phyloP scores from a whole-genome alignment of 2,797 vertebrate species.

The Micropoecilia bifurca region DNA sequence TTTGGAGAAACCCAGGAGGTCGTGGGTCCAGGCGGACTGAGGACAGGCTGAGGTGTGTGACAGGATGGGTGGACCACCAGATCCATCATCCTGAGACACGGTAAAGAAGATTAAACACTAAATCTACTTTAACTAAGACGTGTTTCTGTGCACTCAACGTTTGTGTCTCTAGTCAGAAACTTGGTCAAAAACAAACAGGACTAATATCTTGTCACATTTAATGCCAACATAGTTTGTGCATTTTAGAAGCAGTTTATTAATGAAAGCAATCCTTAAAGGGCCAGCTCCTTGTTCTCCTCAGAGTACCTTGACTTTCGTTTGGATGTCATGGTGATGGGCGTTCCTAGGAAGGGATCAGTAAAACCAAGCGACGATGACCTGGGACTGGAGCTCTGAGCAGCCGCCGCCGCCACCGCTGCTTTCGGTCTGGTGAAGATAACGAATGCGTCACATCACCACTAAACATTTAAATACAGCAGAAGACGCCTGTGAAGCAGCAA shows the following conservation, averaged over 20 bases:
- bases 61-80: constrained; percentile 85
- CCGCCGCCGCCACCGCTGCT: constrained; percentile 56
- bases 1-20: constrained; percentile 76
- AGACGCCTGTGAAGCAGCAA: background rate
- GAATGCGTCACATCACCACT: background rate
- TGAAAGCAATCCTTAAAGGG: background rate
- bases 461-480: background rate
- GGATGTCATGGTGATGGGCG: constrained; percentile 84
- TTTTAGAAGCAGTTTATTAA: background rate
- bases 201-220: background rate
- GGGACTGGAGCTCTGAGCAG: constrained; percentile 45
- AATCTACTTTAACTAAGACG: background rate
- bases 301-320: constrained; percentile 88
- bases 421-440: constrained; percentile 67
- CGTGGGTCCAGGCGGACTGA: constrained; percentile 71
- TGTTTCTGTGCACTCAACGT: background rate
- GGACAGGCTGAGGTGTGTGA: constrained; percentile 63
- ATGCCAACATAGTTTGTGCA: background rate
- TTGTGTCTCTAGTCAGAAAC: background rate
- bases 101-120: constrained; percentile 9
- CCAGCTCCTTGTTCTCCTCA: background rate
- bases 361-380: constrained; percentile 60
- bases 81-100: constrained; percentile 83
- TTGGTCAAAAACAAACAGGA: no score
- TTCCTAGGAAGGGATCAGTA: constrained; percentile 89